A percentile compares a stretch with the other conserved stretches of the same genome.
phyloP scores from a whole-genome alignment of 2,797 vertebrate species.

The Alosa sapidissima region DNA sequence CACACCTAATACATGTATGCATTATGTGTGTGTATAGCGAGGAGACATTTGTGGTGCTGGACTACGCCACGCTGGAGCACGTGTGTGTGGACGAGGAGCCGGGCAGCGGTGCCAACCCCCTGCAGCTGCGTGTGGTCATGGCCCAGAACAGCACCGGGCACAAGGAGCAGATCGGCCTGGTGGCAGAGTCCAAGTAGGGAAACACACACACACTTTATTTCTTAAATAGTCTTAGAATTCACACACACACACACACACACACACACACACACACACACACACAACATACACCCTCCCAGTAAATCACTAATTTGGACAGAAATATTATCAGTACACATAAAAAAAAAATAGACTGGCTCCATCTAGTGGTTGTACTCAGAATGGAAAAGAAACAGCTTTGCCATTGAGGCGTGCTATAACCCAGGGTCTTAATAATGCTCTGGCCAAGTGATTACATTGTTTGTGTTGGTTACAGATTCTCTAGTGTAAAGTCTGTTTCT shows the following conservation, averaged over 20 bases:
- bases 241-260: neutral
- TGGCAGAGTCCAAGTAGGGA: constrained; percentile 37
- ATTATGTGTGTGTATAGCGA: constrained; percentile 72
- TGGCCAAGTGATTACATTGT: too few species aligned
- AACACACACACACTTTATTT: neutral
- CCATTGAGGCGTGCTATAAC: too few species aligned
- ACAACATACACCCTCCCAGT: neutral
- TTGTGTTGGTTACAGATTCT: too few species aligned
- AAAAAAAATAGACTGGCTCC: constrained; percentile 15
- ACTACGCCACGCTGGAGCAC: constrained; percentile 86
- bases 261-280: neutral
- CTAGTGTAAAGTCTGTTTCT: too few species aligned
- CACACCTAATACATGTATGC: neutral
- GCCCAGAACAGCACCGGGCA: constrained; percentile 85
- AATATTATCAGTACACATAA: neutral
- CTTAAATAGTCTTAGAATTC: neutral
- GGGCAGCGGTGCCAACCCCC: constrained; percentile 54
- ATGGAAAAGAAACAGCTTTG: too few species aligned
- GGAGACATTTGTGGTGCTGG: constrained; percentile 88
- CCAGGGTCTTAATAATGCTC: too few species aligned
- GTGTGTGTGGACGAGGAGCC: constrained; percentile 75
- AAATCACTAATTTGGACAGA: neutral
- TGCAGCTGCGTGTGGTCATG: constrained; percentile 82
- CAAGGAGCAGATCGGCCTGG: constrained; percentile 76
- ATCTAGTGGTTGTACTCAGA: constrained; percentile 40